Evolutionary conservation across 1,140 invertebrate genomes (phyloP), one percentile per base, ranked within the genome.

Genomic region (Nymphalis io): DNA sequence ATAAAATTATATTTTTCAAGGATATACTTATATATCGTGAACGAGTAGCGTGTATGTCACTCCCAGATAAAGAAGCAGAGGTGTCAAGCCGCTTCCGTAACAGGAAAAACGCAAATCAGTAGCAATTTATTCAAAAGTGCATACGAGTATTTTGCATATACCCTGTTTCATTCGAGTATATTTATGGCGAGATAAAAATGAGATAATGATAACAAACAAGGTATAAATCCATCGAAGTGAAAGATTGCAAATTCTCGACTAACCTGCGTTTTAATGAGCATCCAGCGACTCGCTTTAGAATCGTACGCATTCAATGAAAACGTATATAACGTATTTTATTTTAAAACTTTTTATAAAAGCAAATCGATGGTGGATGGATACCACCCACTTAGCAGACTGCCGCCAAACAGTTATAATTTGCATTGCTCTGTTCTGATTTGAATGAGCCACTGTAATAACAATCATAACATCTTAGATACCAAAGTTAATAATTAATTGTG

Each of bases 81-180:
- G 62, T 70, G 68, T 70, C 68, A 65, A 55, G 61, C 16, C 62
- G 57, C 57, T 70, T 65, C 62, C 62, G 61, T 65, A 60, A 40
- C 61, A 60, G 46, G 68, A 59, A 65, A 65, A 60, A 65, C 61
- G 62, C 68, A 65, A 70, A 70, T 70, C 62, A 65, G 44, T 46
- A 16, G 23, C 62, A 60, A 64, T 65, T 65, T 70, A 70, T 65
- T 65, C 38, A 33, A 48, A 65, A 48, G 55, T 70, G 55, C 61
- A 53, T 65, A 63, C 60, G 55, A 48, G 21, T 46, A 64, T n/a
- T 65, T 57, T 58, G 57, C 42, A 64, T 67, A 60, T 44, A 60
- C 38, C 63, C 21, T 48, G 55, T 48, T 51, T 58, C 46, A 42
- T 67, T 67, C 55, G 38, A 48, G 57, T 48, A 48, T 59, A 67